Conservation (phyloP, 2,113 vertebrate species). For the Myrmophylax atrothorax region DNA sequence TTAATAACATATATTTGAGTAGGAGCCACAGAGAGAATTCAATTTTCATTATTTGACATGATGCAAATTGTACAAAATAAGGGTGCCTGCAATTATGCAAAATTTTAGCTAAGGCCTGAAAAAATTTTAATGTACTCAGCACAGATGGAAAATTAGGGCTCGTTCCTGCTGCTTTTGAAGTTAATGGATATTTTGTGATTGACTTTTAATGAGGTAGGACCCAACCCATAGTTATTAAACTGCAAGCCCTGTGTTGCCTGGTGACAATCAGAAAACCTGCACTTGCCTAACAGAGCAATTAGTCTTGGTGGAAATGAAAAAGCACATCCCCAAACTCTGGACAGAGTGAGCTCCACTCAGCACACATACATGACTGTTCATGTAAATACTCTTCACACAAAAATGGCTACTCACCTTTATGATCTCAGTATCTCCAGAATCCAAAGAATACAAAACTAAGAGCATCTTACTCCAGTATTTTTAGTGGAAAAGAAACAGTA, state of each 20-base stretch:
- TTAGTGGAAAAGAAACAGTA: background rate
- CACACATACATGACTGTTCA: background rate
- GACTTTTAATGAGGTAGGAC: conserved; percentile 28
- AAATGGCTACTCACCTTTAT: background rate
- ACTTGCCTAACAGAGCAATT: background rate
- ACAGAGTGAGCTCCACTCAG: background rate
- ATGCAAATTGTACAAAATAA: conserved; percentile 7
- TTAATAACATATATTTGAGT: background rate
- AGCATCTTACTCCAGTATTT: background rate
- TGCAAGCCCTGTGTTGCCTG: conserved; percentile 29
- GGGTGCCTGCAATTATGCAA: background rate
- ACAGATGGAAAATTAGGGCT: conserved; percentile 29
- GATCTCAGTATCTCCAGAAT: background rate
- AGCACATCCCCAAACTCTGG: background rate
- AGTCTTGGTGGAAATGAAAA: background rate
- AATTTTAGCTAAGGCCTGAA: conserved; percentile 11
- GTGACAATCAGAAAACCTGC: conserved; percentile 29
- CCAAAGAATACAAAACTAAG: background rate
- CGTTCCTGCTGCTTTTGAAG: conserved; percentile 41
- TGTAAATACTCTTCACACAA: background rate
- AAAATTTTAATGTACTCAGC: conserved; percentile 4
- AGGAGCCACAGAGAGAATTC: background rate
- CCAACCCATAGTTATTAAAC: background rate
- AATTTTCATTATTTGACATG: background rate
- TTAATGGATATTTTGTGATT: conserved; percentile 48